A percentile compares a stretch with the other conserved stretches of the same genome.
phyloP scores from a whole-genome alignment of 2,888 invertebrate genomes.

The Scaptodrosophila latifasciaeformis region DNA sequence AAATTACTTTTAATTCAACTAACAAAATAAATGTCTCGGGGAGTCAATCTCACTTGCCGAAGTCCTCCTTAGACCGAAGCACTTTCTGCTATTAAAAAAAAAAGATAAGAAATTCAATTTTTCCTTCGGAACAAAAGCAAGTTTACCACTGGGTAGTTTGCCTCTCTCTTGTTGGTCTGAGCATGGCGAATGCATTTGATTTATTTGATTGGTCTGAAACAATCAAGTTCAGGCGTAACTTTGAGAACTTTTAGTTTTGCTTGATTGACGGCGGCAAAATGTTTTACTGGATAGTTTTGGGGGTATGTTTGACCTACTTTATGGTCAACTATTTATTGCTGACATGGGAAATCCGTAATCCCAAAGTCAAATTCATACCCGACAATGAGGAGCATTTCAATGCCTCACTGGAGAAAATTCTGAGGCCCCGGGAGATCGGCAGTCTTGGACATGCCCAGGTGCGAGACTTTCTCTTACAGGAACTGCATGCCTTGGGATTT shows the following conservation, averaged over 20 bases:
- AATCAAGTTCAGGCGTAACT: too few relatives aligned
- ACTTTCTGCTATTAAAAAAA: too few relatives aligned
- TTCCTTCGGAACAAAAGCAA: too few relatives aligned
- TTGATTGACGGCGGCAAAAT: background rate
- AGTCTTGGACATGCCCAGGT: conserved; percentile 34
- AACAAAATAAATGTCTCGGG: too few relatives aligned
- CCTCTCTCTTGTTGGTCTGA: too few relatives aligned
- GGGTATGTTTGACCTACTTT: conserved; percentile 8
- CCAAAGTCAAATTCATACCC: fast-evolving
- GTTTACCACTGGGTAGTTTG: too few relatives aligned
- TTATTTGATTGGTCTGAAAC: too few relatives aligned
- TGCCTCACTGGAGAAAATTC: conserved; percentile 18
- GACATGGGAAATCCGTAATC: background rate
- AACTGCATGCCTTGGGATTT: conserved; percentile 30
- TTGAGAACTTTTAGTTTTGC: too few relatives aligned
- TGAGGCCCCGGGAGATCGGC: conserved; percentile 26
- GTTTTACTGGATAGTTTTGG: background rate
- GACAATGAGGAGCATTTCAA: conserved; percentile 33
- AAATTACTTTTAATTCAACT: too few relatives aligned
- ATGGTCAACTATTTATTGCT: conserved; percentile 3
- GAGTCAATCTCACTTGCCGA: too few relatives aligned
- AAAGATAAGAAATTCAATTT: too few relatives aligned
- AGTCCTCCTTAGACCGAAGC: too few relatives aligned
- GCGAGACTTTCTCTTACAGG: conserved; percentile 15
- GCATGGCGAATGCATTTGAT: conserved; percentile 8